phyloP scores from a whole-genome alignment of 2,888 invertebrate species.

The Oscheius sp. region DNA sequence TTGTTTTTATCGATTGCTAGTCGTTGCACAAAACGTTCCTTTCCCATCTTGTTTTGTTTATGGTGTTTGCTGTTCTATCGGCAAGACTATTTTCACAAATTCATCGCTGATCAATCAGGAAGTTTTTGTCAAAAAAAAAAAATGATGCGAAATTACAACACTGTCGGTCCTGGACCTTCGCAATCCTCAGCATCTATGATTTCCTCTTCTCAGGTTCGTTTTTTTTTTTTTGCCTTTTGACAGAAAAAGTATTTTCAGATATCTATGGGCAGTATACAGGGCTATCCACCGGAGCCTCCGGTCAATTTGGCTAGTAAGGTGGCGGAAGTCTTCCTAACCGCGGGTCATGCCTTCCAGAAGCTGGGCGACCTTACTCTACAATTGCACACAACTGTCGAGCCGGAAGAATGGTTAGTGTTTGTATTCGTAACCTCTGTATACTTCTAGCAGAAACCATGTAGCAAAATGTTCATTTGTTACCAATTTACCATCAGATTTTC shows the following conservation, averaged over 20 bases:
- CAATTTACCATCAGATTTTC: constrained; percentile 24
- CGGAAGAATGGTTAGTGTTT: constrained; percentile 50
- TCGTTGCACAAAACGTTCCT: not conserved
- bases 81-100: too few species aligned
- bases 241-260: not conserved
- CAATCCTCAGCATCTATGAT: constrained; percentile 13
- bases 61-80: not conserved
- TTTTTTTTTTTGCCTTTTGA: not conserved
- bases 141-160: constrained; percentile 24
- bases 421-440: not conserved
- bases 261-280: constrained; percentile 3
- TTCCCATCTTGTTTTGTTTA: not conserved
- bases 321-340: constrained; percentile 70
- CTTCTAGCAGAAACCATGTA: too few species aligned
- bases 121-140: too few species aligned
- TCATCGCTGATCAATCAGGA: too few species aligned
- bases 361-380: constrained; percentile 68
- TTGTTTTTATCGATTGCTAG: not conserved
- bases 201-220: constrained; percentile 8
- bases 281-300: constrained; percentile 40
- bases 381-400: constrained; percentile 53
- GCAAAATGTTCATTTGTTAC: not conserved
- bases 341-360: constrained; percentile 70
- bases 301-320: constrained; percentile 57
- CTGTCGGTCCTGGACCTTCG: constrained; percentile 12